Base-by-base conservation (phyloP, 2,113 vertebrate species). In the Microcebus tavaratra region DNA sequence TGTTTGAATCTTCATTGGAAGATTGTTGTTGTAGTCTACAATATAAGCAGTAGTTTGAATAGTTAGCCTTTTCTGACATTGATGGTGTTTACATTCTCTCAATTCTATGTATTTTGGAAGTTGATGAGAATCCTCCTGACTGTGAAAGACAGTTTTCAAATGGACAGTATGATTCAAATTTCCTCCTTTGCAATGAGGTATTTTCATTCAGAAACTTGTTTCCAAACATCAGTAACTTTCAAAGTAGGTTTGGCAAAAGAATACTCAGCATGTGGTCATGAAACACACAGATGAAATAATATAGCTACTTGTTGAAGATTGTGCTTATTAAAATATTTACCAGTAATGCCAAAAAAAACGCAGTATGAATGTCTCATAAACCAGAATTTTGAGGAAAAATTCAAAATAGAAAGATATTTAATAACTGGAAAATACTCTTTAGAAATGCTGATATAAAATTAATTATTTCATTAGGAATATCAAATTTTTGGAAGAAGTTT, bases 1-100 rank as follows among this genome's bases (percentile, higher is more conserved):
- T 85, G 3, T 83, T 94, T 93, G 84, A 72, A 42, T 78, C 59
- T 88, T 94, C 84, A 42, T n/a, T 84, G 68, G 61, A 70, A 86
- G 42, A 63, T 39, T 42, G 5, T 31, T 65, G 57, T 23, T 45
- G 29, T 18, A 42, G 10, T 25, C 73, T 25, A 86, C 48, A 91
- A 11, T 63, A 34, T 63, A 63, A 85, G 39, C 53, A 89, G 12
- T 55, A 20, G 7, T 55, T 90, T 70, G 57, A 83, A 27, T 34
- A 50, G 10, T 79, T 72, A 13, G 61, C 88, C 55, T 88, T 91
- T 84, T 81, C 81, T 88, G 88, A 89, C 72, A 81, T 0, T 85
- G 59, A 84, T 34, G 7, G 7, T 34, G 10, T 55, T 67, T 85
- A 42, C 83, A n/a, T 90, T 88, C 13, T 4, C 21, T 91, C 29